Evolutionary conservation across 2,888 invertebrate genomes (phyloP), one percentile per base, ranked within the genome.

Genomic region (Marasmarcha lunaedactyla): DNA sequence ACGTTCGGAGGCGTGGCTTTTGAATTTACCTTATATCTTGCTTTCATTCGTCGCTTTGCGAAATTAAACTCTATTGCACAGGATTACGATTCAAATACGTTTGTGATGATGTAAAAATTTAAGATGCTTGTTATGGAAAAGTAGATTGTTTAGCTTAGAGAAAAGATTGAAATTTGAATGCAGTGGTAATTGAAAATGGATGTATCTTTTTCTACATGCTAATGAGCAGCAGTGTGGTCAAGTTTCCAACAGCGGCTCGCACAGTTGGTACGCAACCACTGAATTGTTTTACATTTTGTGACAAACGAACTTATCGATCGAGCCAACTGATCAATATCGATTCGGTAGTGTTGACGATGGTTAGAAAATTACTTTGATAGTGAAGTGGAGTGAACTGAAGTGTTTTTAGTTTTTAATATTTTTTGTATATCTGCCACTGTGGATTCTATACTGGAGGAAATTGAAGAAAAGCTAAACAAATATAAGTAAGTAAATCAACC

Each of bases 231-330:
- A 67, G 70, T 67, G 63, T 59, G 66, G 64, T 59, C 61, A 77
- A 79, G 81, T 81, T 78, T 69, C 77, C 69, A 69, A 70, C 72
- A 70, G 78, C 71, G 70, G 69, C 65, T 77, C 81, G 71, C 65
- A 64, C 76, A 67, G 79, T 66, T 68, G 77, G 71, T 74, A 76
- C 81, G 81, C 66, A 63, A 67, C 59, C 68, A 62, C 66, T 62
- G 64, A 73, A 69, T 70, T 69, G 67, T 71, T 63, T 34, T 34
- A 5, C 14, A 67, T 60, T 20, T 62, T 68, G 67, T 69, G 67
- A 65, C 58, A 63, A 59, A 55, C 54, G 62, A 49, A 55, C 50
- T 49, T 48, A 38, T 30, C 30, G 30, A 30, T 30, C 30, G 4
- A 30, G 30, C 30, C 10, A 7, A n/a, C 6, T 3, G n/a, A 36